phyloP scores from a whole-genome alignment of 2,888 invertebrate genomes.

The Dyspetes luteomarginatus region DNA sequence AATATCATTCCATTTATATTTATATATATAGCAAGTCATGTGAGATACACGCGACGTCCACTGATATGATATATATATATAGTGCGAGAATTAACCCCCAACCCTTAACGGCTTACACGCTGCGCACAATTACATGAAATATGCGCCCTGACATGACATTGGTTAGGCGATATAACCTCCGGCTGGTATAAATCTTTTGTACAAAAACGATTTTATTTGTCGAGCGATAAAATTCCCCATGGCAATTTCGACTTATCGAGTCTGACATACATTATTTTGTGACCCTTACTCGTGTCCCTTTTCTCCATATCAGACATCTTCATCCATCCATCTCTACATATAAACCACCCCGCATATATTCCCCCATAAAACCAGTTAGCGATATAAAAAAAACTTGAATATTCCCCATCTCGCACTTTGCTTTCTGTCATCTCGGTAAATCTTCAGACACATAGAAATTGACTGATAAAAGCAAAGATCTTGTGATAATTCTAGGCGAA shows the following conservation, averaged over 20 bases:
- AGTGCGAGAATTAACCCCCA: neutral
- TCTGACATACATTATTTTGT: neutral
- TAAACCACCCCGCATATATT: neutral
- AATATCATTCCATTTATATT: conserved; percentile 14
- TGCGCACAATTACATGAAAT: too few species aligned
- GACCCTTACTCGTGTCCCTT: too few species aligned
- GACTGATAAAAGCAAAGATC: conserved; percentile 25
- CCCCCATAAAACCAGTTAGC: neutral
- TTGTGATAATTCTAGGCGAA: neutral
- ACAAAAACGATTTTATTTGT: too few species aligned
- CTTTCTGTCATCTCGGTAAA: neutral
- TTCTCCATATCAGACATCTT: too few species aligned
- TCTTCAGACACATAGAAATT: neutral
- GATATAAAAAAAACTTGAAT: neutral
- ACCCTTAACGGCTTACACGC: too few species aligned
- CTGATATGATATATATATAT: neutral
- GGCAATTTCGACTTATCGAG: conserved; percentile 14
- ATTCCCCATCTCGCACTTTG: neutral
- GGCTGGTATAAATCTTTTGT: too few species aligned
- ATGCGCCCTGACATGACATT: too few species aligned
- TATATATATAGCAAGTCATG: neutral
- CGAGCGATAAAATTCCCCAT: conserved; percentile 12
- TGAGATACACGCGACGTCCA: neutral
- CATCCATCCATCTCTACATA: too few species aligned
- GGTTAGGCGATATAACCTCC: too few species aligned